phyloP scores from a whole-genome alignment of 2,113 vertebrate genomes.

The Prunella himalayana region DNA sequence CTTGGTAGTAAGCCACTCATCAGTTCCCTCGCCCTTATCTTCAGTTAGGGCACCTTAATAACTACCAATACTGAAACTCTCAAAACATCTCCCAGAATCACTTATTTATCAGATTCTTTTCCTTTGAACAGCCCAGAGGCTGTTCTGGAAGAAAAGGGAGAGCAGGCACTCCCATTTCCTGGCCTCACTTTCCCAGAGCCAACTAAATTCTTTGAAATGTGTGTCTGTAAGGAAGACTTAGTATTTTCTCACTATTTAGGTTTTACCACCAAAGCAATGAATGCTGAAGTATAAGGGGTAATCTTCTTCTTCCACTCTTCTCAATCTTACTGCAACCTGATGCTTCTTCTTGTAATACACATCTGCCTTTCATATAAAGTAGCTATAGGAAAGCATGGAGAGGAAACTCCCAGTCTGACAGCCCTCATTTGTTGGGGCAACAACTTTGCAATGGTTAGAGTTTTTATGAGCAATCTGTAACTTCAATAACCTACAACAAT shows the following conservation, averaged over 20 bases:
- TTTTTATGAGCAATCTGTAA: neutral
- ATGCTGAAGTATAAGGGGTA: neutral
- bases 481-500: neutral
- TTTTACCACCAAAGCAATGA: neutral
- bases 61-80: neutral
- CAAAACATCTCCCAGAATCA: neutral
- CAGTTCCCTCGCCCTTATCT: neutral
- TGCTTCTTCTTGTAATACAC: neutral
- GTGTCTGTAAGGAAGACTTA: neutral
- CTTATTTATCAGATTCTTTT: neutral
- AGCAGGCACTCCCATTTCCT: neutral
- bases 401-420: neutral
- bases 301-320: neutral
- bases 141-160: neutral
- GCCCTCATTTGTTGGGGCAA: neutral
- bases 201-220: neutral
- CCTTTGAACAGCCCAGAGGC: neutral
- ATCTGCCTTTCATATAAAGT: neutral
- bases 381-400: neutral
- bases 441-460: neutral
- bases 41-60: neutral
- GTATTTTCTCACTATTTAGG: neutral
- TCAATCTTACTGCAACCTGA: neutral
- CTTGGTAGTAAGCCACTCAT: neutral
- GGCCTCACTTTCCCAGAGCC: neutral